phyloP scores from a whole-genome alignment of 2,888 invertebrate genomes.

The Lomographa bimaculata region DNA sequence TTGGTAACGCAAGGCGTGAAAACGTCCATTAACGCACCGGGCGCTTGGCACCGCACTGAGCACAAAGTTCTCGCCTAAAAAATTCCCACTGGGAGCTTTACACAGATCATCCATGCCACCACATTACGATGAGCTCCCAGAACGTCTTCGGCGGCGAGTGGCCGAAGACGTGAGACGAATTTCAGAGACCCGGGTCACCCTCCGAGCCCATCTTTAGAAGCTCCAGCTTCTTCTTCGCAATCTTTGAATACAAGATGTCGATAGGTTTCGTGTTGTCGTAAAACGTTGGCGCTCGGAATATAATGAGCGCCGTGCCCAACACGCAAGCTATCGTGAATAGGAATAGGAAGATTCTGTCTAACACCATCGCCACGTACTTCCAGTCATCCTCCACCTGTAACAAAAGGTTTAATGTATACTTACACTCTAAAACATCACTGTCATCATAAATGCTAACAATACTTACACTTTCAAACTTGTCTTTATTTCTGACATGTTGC shows the following conservation, averaged over 20 bases:
- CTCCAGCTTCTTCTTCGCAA: constrained; percentile 95
- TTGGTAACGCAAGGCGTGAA: constrained; percentile 64
- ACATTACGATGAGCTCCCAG: constrained; percentile 83
- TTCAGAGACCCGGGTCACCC: constrained; percentile 87
- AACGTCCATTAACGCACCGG: constrained; percentile 69
- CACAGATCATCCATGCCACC: constrained; percentile 82
- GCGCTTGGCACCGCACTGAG: constrained; percentile 78
- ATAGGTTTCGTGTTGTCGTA: constrained; percentile 96
- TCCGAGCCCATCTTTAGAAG: constrained; percentile 93
- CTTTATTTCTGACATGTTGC: constrained; percentile 97
- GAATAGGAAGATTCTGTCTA: constrained; percentile 98
- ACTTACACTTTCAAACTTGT: constrained; percentile 97
- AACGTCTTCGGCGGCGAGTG: constrained; percentile 87
- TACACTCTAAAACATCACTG: background rate
- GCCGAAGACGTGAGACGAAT: constrained; percentile 87
- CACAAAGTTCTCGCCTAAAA: constrained; percentile 77
- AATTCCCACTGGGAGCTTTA: constrained; percentile 71
- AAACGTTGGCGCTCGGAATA: constrained; percentile 95
- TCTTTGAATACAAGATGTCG: constrained; percentile 95
- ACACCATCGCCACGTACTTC: constrained; percentile 98
- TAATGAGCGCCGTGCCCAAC: constrained; percentile 93
- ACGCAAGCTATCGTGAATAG: constrained; percentile 97
- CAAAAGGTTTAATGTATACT: constrained; percentile 13
- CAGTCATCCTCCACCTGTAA: constrained; percentile 97
- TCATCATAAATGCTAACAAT: too few species aligned